Evolutionary conservation across 2,888 invertebrate genomes (phyloP).

Genomic region (Agrilus biguttatus): DNA sequence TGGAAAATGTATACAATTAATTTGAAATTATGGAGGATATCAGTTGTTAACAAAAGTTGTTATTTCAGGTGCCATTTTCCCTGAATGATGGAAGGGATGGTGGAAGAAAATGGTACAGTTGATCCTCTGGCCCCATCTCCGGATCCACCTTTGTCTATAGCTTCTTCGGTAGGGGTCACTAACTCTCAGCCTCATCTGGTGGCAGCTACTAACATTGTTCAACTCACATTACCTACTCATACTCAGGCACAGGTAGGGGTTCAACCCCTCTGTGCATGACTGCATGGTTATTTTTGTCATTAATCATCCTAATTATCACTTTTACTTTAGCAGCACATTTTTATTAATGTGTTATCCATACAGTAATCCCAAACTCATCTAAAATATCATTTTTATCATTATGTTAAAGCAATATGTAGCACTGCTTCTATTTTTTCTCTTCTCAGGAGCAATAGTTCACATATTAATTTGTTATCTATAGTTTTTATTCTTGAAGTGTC

Average conservation of each 20-base stretch:
- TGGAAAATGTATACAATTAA: no score
- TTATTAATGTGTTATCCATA: no score
- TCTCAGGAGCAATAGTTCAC: no score
- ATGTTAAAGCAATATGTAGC: no score
- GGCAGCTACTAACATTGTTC: conserved; percentile 65
- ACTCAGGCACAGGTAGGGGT: conserved; percentile 48
- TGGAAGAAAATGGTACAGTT: conserved; percentile 73
- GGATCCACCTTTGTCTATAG: conserved; percentile 37
- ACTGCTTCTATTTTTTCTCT: no score
- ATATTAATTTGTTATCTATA: no score
- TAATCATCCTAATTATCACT: background rate
- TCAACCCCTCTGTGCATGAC: conserved; percentile 17
- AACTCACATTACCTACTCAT: conserved; percentile 60
- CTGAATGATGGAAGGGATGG: conserved; percentile 77
- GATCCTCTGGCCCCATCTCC: conserved; percentile 43
- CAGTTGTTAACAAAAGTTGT: conserved; percentile 5
- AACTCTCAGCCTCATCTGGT: conserved; percentile 38
- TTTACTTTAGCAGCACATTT: background rate
- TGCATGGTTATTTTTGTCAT: conserved; percentile 3
- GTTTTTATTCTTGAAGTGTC: no score
- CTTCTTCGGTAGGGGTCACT: conserved; percentile 39
- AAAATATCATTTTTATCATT: no score
- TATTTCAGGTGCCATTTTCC: conserved; percentile 25
- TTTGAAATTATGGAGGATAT: background rate
- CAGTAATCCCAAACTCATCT: no score